Conservation (phyloP, 2,797 vertebrate species). For the Perodicticus potto region DNA sequence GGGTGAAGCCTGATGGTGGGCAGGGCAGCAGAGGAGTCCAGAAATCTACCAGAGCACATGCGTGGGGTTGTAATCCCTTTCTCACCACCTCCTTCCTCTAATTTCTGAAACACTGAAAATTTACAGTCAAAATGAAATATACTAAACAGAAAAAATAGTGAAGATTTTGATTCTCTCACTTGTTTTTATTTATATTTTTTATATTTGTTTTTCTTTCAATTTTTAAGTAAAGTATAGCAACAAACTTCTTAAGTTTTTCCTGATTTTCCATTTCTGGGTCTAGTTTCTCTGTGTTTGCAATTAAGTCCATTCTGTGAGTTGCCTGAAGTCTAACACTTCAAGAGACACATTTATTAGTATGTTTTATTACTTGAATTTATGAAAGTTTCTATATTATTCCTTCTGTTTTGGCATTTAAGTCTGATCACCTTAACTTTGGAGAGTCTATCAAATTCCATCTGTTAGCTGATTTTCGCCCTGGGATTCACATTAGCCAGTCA, state of each 20-base stretch:
- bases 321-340: background rate
- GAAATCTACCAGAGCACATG: background rate
- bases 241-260: slow-evolving; percentile 4
- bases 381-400: background rate
- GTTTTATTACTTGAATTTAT: slow-evolving; percentile 51
- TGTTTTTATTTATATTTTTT: slow-evolving; percentile 17
- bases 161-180: background rate
- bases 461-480: slow-evolving; percentile 31
- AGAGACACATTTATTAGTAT: background rate
- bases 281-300: slow-evolving; percentile 31
- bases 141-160: background rate
- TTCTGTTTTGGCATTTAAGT: background rate
- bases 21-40: background rate
- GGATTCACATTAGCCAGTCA: slow-evolving; percentile 41
- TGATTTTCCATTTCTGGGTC: background rate
- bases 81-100: background rate
- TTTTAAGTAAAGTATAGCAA: background rate
- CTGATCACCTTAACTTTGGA: slow-evolving; percentile 51
- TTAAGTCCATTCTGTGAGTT: background rate
- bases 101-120: background rate
- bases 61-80: background rate
- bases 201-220: background rate
- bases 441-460: slow-evolving; percentile 51
- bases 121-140: background rate
- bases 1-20: background rate